Evolutionary conservation across 2,888 invertebrate genomes (phyloP).

Genomic region (Apantesis nais): DNA sequence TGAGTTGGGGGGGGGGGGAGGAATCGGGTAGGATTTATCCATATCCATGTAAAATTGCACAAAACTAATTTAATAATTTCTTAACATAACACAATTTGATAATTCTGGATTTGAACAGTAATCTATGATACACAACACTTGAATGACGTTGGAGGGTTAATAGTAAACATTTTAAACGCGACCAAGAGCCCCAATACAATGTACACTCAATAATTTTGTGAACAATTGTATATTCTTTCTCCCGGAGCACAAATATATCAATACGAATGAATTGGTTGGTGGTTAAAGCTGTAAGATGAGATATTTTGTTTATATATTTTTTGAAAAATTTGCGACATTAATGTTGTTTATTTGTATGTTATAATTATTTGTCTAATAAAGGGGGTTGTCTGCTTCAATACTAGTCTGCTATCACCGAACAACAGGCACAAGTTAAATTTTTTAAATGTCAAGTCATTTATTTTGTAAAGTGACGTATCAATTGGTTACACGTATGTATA

Average conservation of each 20-base stretch:
- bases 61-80: too few relatives aligned
- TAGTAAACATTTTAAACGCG: conserved; percentile 33
- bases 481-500: background rate
- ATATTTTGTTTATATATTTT: too few relatives aligned
- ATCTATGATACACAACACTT: conserved; percentile 24
- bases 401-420: background rate
- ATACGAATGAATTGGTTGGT: conserved; percentile 19
- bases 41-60: background rate
- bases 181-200: conserved; percentile 32
- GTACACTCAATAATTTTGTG: conserved; percentile 35
- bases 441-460: background rate
- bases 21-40: too few relatives aligned
- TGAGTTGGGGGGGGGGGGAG: too few relatives aligned
- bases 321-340: too few relatives aligned
- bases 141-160: conserved; percentile 24
- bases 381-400: background rate
- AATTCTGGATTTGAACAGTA: background rate
- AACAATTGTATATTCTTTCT: conserved; percentile 27
- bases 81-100: background rate
- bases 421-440: background rate
- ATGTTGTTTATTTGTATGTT: background rate
- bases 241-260: conserved; percentile 27
- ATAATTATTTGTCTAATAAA: background rate
- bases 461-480: background rate
- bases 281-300: conserved; percentile 20